Percentiles rank a stretch among this genome's conserved stretches.
phyloP scores from a whole-genome alignment of 2,888 invertebrate genomes.

The Venusia cambrica region DNA sequence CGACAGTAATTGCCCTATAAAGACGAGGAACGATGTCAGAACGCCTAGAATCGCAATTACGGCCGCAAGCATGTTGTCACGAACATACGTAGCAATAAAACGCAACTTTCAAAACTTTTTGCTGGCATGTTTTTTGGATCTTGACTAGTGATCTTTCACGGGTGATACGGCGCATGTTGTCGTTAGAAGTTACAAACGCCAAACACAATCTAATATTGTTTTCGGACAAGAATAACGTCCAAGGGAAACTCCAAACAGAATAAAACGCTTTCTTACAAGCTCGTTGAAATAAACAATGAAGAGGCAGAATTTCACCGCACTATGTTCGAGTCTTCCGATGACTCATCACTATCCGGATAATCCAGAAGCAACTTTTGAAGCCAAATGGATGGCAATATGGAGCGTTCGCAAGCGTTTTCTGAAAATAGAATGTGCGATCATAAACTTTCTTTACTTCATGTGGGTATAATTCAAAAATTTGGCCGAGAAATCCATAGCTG shows the following conservation, averaged over 20 bases:
- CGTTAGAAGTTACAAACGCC: conserved; percentile 17
- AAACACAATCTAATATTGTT: conserved; percentile 14
- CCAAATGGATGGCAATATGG: conserved; percentile 59
- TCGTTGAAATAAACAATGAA: conserved; percentile 16
- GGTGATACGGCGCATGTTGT: conserved; percentile 32
- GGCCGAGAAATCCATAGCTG: conserved; percentile 56
- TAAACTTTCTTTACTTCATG: conserved; percentile 69
- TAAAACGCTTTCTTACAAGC: conserved; percentile 10
- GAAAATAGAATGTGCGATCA: conserved; percentile 58
- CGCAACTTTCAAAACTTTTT: conserved; percentile 56
- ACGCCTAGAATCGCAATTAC: conserved; percentile 73
- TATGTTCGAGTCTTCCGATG: conserved; percentile 24
- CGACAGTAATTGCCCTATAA: conserved; percentile 77
- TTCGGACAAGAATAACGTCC: conserved; percentile 6
- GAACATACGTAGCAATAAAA: conserved; percentile 60
- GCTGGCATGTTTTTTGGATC: conserved; percentile 54
- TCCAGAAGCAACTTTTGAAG: conserved; percentile 43
- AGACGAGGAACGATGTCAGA: conserved; percentile 72
- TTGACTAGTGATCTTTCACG: conserved; percentile 33
- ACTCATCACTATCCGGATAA: conserved; percentile 43
- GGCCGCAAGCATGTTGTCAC: conserved; percentile 65
- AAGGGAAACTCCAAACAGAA: conserved; percentile 1
- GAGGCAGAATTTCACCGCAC: conserved; percentile 14
- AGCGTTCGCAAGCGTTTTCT: conserved; percentile 49
- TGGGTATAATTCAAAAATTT: conserved; percentile 71